phyloP scores from a whole-genome alignment of 2,113 vertebrate species.

The Meles meles region DNA sequence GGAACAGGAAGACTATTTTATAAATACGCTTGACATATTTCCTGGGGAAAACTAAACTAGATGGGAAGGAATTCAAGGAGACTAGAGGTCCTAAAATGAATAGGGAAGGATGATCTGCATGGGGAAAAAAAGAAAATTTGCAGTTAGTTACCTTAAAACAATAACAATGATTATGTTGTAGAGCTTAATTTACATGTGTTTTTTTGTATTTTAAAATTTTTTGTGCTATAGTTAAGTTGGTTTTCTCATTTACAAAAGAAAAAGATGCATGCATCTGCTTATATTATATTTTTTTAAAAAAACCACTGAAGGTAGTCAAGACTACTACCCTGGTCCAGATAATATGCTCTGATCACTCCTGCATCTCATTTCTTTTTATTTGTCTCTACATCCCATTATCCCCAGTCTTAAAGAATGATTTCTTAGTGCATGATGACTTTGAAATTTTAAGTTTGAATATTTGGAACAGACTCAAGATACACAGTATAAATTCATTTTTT shows the following conservation, averaged over 20 bases:
- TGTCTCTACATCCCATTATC: neutral
- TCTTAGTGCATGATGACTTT: neutral
- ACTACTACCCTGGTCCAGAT: neutral
- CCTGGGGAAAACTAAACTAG: neutral
- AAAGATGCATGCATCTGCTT: neutral
- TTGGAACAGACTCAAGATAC: neutral
- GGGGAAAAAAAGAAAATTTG: neutral
- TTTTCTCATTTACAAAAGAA: neutral
- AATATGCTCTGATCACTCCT: neutral
- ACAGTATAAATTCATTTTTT: neutral
- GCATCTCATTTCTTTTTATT: neutral
- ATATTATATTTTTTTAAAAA: neutral
- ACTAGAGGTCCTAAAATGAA: neutral
- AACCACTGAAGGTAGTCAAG: neutral
- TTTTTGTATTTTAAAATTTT: neutral
- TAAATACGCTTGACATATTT: neutral
- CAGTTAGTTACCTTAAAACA: neutral
- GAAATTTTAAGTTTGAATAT: neutral
- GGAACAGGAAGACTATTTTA: neutral
- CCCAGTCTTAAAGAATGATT: neutral
- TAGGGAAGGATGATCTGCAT: neutral
- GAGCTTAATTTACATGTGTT: neutral
- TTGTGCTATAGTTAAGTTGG: neutral
- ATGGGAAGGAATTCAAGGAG: neutral
- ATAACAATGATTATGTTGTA: neutral